Conservation (phyloP, 2,797 vertebrate species). For the Hemibagrus guttatus region DNA sequence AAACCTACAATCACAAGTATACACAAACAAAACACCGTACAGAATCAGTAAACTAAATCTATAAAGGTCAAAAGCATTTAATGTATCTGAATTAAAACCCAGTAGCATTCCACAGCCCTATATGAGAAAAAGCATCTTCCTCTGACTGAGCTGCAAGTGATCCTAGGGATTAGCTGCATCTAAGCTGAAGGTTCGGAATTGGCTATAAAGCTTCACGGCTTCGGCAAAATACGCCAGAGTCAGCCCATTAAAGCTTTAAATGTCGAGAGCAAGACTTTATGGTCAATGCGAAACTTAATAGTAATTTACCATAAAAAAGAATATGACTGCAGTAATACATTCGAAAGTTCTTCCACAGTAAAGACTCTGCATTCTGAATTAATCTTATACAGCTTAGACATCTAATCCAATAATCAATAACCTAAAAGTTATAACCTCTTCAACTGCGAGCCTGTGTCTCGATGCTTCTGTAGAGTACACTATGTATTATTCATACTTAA, state of each 20-base stretch:
- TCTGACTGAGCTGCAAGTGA: slow-evolving; percentile 14
- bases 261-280: slow-evolving; percentile 37
- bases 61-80: not conserved
- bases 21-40: not conserved
- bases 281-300: not conserved
- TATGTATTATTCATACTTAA: not conserved
- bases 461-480: not conserved
- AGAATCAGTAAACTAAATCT: not conserved
- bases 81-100: not conserved
- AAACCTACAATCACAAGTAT: too few relatives aligned
- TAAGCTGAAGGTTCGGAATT: slow-evolving; percentile 9
- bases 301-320: not conserved
- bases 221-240: not conserved
- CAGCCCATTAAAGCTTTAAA: slow-evolving; percentile 18
- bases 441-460: not conserved
- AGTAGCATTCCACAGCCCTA: not conserved
- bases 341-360: not conserved
- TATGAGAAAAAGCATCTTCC: not conserved
- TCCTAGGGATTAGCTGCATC: slow-evolving; percentile 11
- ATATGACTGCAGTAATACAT: not conserved
- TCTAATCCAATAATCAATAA: not conserved
- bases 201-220: slow-evolving; percentile 7
- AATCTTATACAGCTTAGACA: not conserved
- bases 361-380: not conserved
- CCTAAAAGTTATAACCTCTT: not conserved